Base-by-base conservation (phyloP, 1,140 invertebrate species). In the Trinorchestia longiramus region DNA sequence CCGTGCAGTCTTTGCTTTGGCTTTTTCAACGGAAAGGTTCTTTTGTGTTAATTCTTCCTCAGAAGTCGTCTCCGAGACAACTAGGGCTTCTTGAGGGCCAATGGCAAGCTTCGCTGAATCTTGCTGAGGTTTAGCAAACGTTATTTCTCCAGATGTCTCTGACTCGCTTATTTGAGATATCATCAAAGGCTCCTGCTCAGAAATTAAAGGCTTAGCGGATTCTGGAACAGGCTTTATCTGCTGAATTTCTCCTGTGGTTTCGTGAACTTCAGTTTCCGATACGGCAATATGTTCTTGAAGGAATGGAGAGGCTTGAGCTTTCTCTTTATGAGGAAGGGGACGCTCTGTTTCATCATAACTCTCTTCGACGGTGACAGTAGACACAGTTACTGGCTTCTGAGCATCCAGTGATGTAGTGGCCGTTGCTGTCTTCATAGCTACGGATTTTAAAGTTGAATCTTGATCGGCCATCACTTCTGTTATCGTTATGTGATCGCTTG, bases 251-350 rank as follows among this genome's bases (percentile, higher is more conserved):
- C 94, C 97, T 97, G 98, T 97, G 96, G 97, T 97, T 96, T 97
- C 97, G 77, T 97, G 97, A 4, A 97, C 97, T 77, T 97, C 96
- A 23, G 97, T 96, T 97, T 98, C 98, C 15, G 97, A 97, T 6
- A 98, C 97, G 77, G 97, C 97, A 19, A 98, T 91, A 96, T 98
- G 97, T 97, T 98, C 97, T 95, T 97, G 97, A 96, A 97, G 97
- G 95, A 97, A 96, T 43, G 98, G 95, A 3, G 96, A 97, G 40
- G 98, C 91, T 90, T 97, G 97, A 40, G 98, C 98, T 28, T 95
- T 96, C 97, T 97, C 97, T 97, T 19, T 96, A 57, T 97, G 97
- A 3, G 97, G 97, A 97, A 97, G 96, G 43, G 97, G 92, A 43
- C 53, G 62, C 42, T 96, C 96, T 47, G 96, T 95, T 95, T 96